Base-by-base conservation (phyloP, 1,140 invertebrate genomes). In the Mercenaria mercenaria region DNA sequence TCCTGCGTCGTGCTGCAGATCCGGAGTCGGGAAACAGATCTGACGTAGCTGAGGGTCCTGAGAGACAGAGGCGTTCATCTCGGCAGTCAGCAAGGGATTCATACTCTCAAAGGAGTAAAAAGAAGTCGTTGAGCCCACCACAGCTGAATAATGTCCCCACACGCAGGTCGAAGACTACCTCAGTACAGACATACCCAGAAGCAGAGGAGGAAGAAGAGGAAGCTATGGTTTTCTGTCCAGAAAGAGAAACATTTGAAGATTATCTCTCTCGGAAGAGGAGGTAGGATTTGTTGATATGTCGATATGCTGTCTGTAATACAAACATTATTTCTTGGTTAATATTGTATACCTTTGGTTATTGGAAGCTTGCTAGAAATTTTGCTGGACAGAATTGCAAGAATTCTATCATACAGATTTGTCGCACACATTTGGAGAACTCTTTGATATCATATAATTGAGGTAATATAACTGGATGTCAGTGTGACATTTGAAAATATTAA, bases 91-190 rank as follows among this genome's bases (percentile, higher is more conserved):
- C 4, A 8, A 56, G 43, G 41, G 86, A 88, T 52, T n/a, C 41
- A 34, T 88, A 88, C 76, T 67, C 76, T 4, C 86, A 67, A n/a
- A 87, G 61, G 77, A 77, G 20, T 23, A 88, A 88, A 34, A 88
- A 77, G 86, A 88, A 88, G 29, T 88, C 86, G 4, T 15, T 77
- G 39, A 88, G 86, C 64, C 86, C 86, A 4, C 74, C 26, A 47
- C 76, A 41, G 39, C n/a, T 50, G 32, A 64, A 64, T 41, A 52
- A 26, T 56, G 32, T 32, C n/a, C 8, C 32, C 20, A n/a, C 61
- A 43, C 47, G 39, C 10, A 52, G 59, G 41, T 50, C 59, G 8
- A 64, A 85, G 26, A 47, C 18, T 8, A 41, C 39, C 20, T 56
- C 29, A 69, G 82, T 52, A 76, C 47, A 37, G 50, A 47, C 26